A percentile compares a stretch with the other conserved stretches of the same genome.
Conservation (phyloP, 1,140 invertebrate genomes). For the Ladona fulva region DNA sequence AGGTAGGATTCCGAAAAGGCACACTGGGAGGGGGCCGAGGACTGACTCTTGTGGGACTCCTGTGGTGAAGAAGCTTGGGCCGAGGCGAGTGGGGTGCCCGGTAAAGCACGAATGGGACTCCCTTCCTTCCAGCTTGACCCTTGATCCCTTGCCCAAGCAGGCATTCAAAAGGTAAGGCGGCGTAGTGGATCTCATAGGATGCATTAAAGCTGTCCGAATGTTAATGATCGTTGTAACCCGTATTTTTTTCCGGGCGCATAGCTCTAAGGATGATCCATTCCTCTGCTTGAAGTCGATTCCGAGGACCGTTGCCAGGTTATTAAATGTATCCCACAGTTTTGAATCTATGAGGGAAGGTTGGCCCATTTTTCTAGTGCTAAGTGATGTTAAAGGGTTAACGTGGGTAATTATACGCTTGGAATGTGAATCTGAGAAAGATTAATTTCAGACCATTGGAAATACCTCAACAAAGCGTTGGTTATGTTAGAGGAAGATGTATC, state of each 20-base stretch:
- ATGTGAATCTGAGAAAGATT: no score
- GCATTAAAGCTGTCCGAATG: background rate
- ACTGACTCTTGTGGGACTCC: background rate
- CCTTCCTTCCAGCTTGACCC: background rate
- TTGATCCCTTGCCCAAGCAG: background rate
- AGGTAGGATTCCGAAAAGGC: background rate
- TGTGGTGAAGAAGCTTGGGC: background rate
- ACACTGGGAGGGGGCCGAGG: background rate
- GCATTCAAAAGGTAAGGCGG: background rate
- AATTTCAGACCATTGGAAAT: no score
- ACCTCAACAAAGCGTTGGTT: no score
- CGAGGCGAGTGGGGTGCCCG: background rate
- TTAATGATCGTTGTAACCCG: background rate
- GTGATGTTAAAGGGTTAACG: no score
- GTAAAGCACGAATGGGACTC: constrained; percentile 3
- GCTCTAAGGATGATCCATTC: no score
- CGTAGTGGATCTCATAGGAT: background rate
- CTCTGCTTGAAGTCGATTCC: no score
- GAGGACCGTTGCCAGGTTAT: no score
- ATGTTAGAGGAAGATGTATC: no score
- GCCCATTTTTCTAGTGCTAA: no score
- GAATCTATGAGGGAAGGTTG: no score
- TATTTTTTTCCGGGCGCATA: background rate
- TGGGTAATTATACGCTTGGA: no score
- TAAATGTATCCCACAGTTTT: no score